Conservation (phyloP, 2,888 invertebrate species). For the Leptarthrus brevirostris region DNA sequence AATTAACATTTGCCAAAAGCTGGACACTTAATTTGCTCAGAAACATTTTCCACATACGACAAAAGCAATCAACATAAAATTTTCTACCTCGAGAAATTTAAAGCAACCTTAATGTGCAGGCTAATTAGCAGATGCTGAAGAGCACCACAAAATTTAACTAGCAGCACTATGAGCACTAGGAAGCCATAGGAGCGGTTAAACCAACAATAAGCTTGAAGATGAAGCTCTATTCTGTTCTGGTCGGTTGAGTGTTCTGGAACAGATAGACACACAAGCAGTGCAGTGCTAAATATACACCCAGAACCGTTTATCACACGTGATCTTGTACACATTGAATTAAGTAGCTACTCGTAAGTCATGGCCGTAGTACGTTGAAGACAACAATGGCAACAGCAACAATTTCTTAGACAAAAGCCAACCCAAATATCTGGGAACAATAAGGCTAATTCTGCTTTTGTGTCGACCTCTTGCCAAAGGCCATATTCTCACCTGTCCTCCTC, state of each 20-base stretch:
- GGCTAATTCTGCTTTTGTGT: background rate
- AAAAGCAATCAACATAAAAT: background rate
- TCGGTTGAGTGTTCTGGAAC: no score
- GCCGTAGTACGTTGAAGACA: background rate
- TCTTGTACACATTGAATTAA: slow-evolving; percentile 2
- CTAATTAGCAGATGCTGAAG: slow-evolving; percentile 8
- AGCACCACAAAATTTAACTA: background rate
- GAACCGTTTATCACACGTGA: background rate
- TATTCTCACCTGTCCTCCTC: slow-evolving; percentile 63
- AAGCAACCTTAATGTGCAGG: background rate
- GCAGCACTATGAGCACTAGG: no score
- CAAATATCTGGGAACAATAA: slow-evolving; percentile 28
- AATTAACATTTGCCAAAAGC: no score
- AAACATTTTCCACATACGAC: background rate
- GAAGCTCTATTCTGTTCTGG: no score
- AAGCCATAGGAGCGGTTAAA: no score
- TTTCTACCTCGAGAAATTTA: background rate
- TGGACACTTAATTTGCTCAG: no score
- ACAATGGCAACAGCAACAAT: slow-evolving; percentile 18
- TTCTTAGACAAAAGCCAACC: slow-evolving; percentile 32
- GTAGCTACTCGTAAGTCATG: background rate
- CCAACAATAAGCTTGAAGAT: no score
- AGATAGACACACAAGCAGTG: no score
- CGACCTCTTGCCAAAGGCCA: background rate
- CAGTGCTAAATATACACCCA: background rate